Conservation (phyloP, 2,888 invertebrate species). For the Cephalotes varians region DNA sequence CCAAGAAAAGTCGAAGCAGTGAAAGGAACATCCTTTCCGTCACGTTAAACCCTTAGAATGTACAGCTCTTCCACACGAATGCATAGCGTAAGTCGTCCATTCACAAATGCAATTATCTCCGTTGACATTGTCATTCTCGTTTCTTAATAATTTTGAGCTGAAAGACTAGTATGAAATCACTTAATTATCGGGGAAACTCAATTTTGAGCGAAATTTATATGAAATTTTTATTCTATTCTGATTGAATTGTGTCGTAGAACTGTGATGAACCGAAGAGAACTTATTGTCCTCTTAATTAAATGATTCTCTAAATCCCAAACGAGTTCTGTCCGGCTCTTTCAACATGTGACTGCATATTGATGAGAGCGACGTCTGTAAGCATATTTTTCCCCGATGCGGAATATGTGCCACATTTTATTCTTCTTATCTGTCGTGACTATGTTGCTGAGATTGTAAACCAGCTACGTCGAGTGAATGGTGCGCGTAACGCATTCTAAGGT, state of each 20-base stretch:
- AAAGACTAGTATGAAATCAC: constrained; percentile 1
- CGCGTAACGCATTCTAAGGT: constrained; percentile 22
- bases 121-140: not conserved
- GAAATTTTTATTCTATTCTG: too few species aligned
- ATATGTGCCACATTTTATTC: not conserved
- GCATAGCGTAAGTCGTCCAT: not conserved
- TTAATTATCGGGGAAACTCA: not conserved
- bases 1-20: constrained; percentile 15
- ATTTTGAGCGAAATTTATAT: not conserved
- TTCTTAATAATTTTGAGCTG: constrained; percentile 14
- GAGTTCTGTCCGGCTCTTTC: not conserved
- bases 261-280: not conserved
- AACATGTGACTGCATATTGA: not conserved
- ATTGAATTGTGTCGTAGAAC: not conserved
- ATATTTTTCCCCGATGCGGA: not conserved
- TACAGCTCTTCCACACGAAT: not conserved
- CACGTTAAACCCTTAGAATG: constrained; percentile 33
- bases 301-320: not conserved
- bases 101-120: not conserved
- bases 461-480: constrained; percentile 10
- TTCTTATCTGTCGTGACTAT: constrained; percentile 17
- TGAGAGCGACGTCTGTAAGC: not conserved
- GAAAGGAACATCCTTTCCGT: constrained; percentile 14
- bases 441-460: not conserved
- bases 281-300: not conserved